Evolutionary conservation across 2,888 invertebrate genomes (phyloP).

Genomic region (Sphecodes monilicornis): DNA sequence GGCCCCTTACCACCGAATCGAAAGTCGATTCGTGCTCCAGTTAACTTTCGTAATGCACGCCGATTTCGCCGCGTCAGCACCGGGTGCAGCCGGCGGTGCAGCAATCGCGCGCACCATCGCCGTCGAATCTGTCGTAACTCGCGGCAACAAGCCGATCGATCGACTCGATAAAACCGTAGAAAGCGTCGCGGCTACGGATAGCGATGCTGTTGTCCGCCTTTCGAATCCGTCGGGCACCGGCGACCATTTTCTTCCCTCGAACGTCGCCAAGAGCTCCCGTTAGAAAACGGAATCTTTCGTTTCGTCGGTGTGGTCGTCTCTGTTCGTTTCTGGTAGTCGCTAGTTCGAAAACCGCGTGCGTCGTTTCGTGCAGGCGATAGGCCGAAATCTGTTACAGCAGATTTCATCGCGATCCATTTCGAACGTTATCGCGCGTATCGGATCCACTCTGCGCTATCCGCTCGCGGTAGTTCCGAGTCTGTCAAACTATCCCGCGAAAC

Average conservation of each 20-base stretch:
- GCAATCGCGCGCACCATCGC: conserved; percentile 57
- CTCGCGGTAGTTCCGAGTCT: neutral
- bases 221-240: conserved; percentile 22
- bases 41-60: conserved; percentile 73
- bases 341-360: too few species aligned
- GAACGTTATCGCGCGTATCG: too few species aligned
- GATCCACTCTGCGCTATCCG: too few species aligned
- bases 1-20: conserved; percentile 65
- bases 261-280: neutral
- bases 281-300: neutral
- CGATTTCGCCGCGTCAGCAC: conserved; percentile 67
- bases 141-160: conserved; percentile 41
- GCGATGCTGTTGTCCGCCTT: conserved; percentile 14
- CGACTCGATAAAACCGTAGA: conserved; percentile 56
- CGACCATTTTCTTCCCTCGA: neutral
- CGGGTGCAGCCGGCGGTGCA: conserved; percentile 34
- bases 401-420: neutral
- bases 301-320: too few species aligned
- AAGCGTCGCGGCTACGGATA: conserved; percentile 28
- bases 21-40: conserved; percentile 76
- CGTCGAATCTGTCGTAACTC: conserved; percentile 58
- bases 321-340: too few species aligned
- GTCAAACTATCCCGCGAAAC: too few species aligned
- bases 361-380: neutral
- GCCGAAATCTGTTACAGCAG: neutral